These are phyloP conservation scores for Adelognathus sp. DNA, from an alignment of 2,888 invertebrate species.

Conservation along the genomic window DNA sequence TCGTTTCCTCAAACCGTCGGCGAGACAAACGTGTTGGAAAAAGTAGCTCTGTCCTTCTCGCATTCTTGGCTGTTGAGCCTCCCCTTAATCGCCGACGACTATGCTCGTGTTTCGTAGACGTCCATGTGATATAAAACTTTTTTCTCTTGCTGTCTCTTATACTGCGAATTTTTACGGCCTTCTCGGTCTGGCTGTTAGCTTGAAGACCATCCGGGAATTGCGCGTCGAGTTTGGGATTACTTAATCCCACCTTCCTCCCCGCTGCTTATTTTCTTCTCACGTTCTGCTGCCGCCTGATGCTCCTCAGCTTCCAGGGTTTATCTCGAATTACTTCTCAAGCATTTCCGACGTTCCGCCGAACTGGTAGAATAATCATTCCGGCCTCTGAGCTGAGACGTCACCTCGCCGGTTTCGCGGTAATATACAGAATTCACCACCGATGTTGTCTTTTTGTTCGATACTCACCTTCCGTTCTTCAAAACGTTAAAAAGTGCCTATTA, in stretches of 20 bases:
- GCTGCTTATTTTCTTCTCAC: slow-evolving; percentile 39
- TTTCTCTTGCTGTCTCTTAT: background rate
- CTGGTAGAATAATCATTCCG: slow-evolving; percentile 35
- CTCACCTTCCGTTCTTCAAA: too few species aligned
- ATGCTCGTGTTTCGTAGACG: background rate
- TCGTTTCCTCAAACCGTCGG: background rate
- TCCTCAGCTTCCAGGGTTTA: slow-evolving; percentile 38
- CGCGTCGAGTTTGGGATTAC: slow-evolving; percentile 30
- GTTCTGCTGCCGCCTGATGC: slow-evolving; percentile 32
- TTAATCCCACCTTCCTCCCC: slow-evolving; percentile 29
- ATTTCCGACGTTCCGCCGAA: background rate
- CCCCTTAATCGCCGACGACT: slow-evolving; percentile 16
- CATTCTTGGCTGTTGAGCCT: too few species aligned
- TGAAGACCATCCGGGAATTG: slow-evolving; percentile 34
- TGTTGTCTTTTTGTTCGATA: background rate
- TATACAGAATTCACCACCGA: slow-evolving; percentile 2
- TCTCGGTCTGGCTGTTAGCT: background rate
- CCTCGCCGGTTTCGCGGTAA: background rate
- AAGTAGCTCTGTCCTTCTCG: too few species aligned
- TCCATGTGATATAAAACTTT: slow-evolving; percentile 4
- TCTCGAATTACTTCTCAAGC: slow-evolving; percentile 20
- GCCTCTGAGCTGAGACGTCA: background rate
- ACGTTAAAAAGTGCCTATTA: too few species aligned
- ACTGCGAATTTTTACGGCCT: background rate
- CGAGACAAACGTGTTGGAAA: too few species aligned